Conservation (phyloP, 2,113 vertebrate genomes). For the Oceanites oceanicus region DNA sequence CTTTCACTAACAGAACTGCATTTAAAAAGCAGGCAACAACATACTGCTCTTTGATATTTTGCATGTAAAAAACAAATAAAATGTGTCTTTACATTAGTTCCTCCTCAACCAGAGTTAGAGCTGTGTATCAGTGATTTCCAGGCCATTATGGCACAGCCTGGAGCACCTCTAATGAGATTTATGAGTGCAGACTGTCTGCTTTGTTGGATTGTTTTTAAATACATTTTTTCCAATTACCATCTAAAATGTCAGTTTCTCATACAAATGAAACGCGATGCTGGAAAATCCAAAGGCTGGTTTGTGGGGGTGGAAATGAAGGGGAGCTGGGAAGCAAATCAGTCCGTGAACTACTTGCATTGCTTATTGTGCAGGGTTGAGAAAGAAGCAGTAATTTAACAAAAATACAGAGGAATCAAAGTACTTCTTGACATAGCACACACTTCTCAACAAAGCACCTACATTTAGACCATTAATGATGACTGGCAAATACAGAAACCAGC, state of each 20-base stretch:
- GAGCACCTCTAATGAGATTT: neutral
- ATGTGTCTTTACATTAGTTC: neutral
- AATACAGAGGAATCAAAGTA: neutral
- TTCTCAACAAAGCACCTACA: neutral
- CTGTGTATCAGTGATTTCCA: neutral
- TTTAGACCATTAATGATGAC: neutral
- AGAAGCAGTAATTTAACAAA: neutral
- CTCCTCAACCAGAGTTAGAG: neutral
- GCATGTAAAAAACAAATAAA: neutral
- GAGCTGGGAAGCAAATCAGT: neutral
- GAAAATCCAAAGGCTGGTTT: neutral
- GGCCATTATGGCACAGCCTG: neutral
- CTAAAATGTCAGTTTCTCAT: neutral
- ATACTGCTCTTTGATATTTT: neutral
- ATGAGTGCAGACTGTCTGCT: neutral
- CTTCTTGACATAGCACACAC: neutral
- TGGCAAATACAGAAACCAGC: neutral
- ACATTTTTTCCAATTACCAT: neutral
- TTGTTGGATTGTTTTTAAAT: neutral
- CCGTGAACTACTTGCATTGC: neutral
- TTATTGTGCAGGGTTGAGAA: neutral
- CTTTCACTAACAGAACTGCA: neutral
- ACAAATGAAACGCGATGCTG: neutral
- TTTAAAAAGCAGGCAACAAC: neutral
- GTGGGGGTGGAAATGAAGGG: neutral